Evolutionary conservation across 2,888 invertebrate species (phyloP).

Genomic region (Artemia sinica): DNA sequence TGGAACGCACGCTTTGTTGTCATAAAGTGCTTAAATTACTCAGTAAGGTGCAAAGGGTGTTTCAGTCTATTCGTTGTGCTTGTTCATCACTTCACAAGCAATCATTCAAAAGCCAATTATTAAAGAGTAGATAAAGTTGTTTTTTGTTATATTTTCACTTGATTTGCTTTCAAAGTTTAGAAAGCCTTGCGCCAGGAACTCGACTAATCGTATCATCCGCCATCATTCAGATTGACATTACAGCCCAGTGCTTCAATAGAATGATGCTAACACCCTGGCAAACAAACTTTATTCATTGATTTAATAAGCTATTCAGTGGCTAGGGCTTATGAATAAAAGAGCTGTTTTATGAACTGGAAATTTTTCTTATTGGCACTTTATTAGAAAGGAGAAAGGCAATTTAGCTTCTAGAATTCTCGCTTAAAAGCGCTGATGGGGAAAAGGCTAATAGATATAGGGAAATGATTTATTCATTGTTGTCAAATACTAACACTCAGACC

Average conservation of each 20-base stretch:
- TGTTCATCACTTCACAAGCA: no score
- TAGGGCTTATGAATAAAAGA: constrained; percentile 13
- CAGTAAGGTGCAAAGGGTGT: no score
- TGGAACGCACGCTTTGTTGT: no score
- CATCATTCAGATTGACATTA: constrained; percentile 10
- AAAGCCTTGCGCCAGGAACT: background rate
- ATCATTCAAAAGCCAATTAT: no score
- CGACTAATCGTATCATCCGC: constrained; percentile 12
- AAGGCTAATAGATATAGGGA: no score
- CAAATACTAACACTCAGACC: no score
- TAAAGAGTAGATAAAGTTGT: no score
- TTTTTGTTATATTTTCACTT: no score
- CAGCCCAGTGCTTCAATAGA: background rate
- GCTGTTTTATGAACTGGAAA: constrained; percentile 13
- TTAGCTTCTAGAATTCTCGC: constrained; percentile 4
- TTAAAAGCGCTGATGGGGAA: background rate
- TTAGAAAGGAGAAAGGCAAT: constrained; percentile 11
- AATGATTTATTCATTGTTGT: no score
- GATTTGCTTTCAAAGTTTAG: no score
- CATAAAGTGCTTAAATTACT: no score
- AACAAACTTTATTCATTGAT: constrained; percentile 13
- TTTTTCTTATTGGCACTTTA: constrained; percentile 5
- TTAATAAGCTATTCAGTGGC: constrained; percentile 13
- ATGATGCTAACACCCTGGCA: constrained; percentile 13
- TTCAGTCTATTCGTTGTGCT: no score